phyloP scores from a whole-genome alignment of 2,888 invertebrate species.

The Xestia xanthographa region DNA sequence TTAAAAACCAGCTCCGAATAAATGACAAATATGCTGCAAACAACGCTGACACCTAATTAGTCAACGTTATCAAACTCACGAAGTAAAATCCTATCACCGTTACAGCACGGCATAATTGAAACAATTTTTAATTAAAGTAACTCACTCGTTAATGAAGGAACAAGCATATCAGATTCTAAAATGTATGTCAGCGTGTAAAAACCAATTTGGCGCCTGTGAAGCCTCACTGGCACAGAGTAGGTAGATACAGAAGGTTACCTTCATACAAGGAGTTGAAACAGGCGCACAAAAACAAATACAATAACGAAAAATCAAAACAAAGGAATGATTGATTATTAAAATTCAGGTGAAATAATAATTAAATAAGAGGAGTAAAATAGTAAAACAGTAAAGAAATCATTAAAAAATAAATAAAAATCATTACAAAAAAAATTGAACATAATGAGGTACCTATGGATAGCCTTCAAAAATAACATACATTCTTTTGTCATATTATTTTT shows the following conservation, averaged over 20 bases:
- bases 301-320: not conserved
- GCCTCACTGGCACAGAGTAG: constrained; percentile 50
- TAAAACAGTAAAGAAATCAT: not conserved
- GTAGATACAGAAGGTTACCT: constrained; percentile 4
- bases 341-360: not conserved
- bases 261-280: not conserved
- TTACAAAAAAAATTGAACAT: too few species aligned
- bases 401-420: too few species aligned
- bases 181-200: constrained; percentile 70
- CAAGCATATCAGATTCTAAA: constrained; percentile 65
- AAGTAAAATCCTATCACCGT: constrained; percentile 45
- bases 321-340: too few species aligned
- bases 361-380: too few species aligned
- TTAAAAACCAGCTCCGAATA: not conserved
- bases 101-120: constrained; percentile 49
- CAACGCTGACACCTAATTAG: constrained; percentile 34
- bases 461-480: not conserved
- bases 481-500: not conserved
- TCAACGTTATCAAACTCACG: constrained; percentile 47
- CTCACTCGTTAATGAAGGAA: constrained; percentile 58
- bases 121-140: constrained; percentile 65
- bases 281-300: not conserved
- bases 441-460: too few species aligned
- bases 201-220: constrained; percentile 71
- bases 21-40: not conserved